phyloP scores from a whole-genome alignment of 2,888 invertebrate species.

The Gryllus longicercus region DNA sequence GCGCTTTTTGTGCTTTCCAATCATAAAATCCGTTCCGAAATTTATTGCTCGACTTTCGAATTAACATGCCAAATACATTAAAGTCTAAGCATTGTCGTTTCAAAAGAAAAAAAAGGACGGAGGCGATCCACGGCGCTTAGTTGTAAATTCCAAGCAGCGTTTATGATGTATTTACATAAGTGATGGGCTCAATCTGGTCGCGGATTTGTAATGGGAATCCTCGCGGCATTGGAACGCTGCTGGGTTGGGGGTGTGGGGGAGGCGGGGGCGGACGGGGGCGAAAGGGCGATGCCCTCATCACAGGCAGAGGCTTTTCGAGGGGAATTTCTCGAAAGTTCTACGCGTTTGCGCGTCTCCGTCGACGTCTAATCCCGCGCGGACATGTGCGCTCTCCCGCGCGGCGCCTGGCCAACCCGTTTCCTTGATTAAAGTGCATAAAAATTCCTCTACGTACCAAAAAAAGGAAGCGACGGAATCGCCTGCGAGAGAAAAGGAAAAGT shows the following conservation, averaged over 20 bases:
- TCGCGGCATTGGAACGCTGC: neutral
- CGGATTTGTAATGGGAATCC: slow-evolving; percentile 3
- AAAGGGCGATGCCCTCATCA: too few species aligned
- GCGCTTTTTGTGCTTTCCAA: slow-evolving; percentile 8
- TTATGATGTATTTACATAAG: slow-evolving; percentile 17
- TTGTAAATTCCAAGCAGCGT: slow-evolving; percentile 1
- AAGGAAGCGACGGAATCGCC: too few species aligned
- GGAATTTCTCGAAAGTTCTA: too few species aligned
- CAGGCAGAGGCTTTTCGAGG: too few species aligned
- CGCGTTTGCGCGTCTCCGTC: too few species aligned
- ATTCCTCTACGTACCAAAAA: too few species aligned
- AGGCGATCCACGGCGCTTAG: neutral
- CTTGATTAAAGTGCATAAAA: too few species aligned
- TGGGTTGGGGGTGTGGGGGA: neutral
- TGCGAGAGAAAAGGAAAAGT: too few species aligned
- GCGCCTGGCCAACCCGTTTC: too few species aligned
- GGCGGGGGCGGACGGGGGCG: neutral
- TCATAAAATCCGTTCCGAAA: slow-evolving; percentile 8
- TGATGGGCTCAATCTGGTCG: slow-evolving; percentile 7
- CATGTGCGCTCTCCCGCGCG: too few species aligned
- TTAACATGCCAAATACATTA: slow-evolving; percentile 17
- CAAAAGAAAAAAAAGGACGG: neutral
- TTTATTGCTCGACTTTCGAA: slow-evolving; percentile 2
- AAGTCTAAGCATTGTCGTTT: slow-evolving; percentile 5
- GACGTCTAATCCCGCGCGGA: too few species aligned